Base-by-base conservation (phyloP, 2,888 invertebrate genomes). In the Cheilosia grossa region DNA sequence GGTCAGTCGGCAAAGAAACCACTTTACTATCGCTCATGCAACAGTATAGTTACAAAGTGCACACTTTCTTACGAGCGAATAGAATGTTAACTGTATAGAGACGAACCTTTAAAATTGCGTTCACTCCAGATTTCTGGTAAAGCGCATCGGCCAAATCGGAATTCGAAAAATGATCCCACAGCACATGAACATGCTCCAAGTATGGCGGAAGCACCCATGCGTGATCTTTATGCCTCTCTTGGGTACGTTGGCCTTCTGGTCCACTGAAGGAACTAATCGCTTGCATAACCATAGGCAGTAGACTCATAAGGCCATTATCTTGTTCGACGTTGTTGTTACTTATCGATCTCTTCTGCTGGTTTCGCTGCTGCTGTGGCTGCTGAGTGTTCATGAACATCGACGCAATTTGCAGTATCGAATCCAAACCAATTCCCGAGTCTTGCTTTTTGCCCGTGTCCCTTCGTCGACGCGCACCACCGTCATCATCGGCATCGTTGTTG, bases 131-230 rank as follows among this genome's bases (percentile, higher is more conserved):
- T 87, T 94, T 95, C 88, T 94, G 94, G 94, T 96, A 95, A 7
- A 96, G 90, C 0, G 94, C 94, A 89, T 94, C 95, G 0, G 96
- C 96, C 19, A 97, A 92, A 86, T 97, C 96, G 0, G 97, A 96
- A 89, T 95, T 95, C 37, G 95, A 93, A 89, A 97, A 96, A 83
- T 96, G 94, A 87, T 97, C 96, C 94, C 96, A 96, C 88, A 95
- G 93, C 1, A 96, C 92, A 90, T 96, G 96, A 1, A 94, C 90
- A 87, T 95, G 94, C 88, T 95, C 95, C 90, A 94, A 89, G 91
- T 95, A 89, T 79, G 95, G 96, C 0, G 96, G 96, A 85, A 97
- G 91, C 88, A 95, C 94, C 90, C 95, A 94, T 0, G 95, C 94
- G 87, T 96, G 96, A 51, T 94, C 95, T 69, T 95, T 94, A 88